Base-by-base conservation (phyloP, 2,113 vertebrate species). In the Verasper variegatus region DNA sequence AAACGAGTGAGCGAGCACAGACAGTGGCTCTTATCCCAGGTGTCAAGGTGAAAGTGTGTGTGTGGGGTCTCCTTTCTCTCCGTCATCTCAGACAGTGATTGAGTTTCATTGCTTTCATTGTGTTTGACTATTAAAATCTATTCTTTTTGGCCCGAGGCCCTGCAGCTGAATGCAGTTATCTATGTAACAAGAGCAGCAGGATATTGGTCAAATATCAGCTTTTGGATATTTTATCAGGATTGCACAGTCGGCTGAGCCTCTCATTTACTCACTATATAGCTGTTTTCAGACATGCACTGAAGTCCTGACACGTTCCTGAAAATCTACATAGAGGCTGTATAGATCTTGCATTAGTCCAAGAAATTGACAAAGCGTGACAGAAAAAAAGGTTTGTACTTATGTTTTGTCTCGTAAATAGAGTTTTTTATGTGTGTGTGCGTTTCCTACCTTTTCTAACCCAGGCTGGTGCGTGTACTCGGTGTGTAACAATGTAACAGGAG, bases 401-500 rank as follows among this genome's bases (percentile, higher is more conserved):
- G 35, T 56, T 13, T 27, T 7, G 52, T 10, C 4, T 5, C 3
- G 27, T 27, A 27, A 27, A 27, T 27, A 27, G 27, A 11, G 14
- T 47, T 27, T 47, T 42, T 40, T 54, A 8, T 21, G 55, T 56
- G 6, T 6, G 10, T 0, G 20, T 37, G 45, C 9, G 7, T 47
- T 40, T n/a, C 81, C 71, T 88, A 96, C 95, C 96, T 95, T 94
- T 95, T 47, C 94, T 93, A 59, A 97, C 94, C 96, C 95, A 96
- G 5, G 93, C 90, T 57, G 92, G 90, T 0, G 24, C 37, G 52
- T 96, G 96, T 65, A 88, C 90, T 27, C 51, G 91, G 73, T 97
- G 94, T 51, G 86, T 81, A 65, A 94, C 69, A 0, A 76, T 76
- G n/a, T 88, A 92, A 80, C 96, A 97, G 62, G 86, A 94, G 59